Evolutionary conservation across 2,113 vertebrate genomes (phyloP), one percentile per base, ranked within the genome.

Genomic region (Neolamprologus brichardi): DNA sequence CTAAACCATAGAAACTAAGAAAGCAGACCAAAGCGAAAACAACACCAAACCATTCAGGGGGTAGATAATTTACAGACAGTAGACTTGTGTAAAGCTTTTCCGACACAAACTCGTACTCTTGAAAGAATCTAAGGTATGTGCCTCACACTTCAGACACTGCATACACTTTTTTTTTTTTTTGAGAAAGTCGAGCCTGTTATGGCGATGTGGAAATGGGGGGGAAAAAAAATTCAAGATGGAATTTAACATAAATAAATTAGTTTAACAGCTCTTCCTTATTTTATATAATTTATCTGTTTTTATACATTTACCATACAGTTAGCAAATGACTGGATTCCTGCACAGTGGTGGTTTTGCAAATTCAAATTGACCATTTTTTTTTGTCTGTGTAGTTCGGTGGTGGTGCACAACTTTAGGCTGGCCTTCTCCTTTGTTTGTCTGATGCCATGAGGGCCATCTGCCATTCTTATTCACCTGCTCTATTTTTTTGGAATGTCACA

Each of bases 191-290:
- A 14, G 64, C 12, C 2, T 15, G 34, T 70, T 70, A 41, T 0
- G 0, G 12, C 5, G 4, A 70, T 9, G 34, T 20, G 6, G 3
- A 37, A 64, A 20, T 23, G n/a, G n/a, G 17, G 18, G 18, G 0
- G 0, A 17, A 58, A 54, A 54, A 13, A 20, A 18, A 67, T 1
- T 4, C 13, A 44, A 17, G 39, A 72, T 9, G 7, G 7, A 23
- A 8, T 72, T 44, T 17, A 9, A 3, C 4, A 41, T 23, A 5
- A 23, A 39, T 20, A 23, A 41, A 70, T 23, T 37, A 0, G 18
- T 39, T 67, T 39, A 12, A 64, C 4, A 34, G 1, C 60, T 39
- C 34, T 20, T 67, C 3, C 64, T 44, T 72, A 23, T 72, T 15
- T 44, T 41, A 39, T 41, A 6, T 15, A 6, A 44, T 44, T 0